Evolutionary conservation across 1,140 invertebrate genomes (phyloP).

Genomic region (Parasteatoda tepidariorum): DNA sequence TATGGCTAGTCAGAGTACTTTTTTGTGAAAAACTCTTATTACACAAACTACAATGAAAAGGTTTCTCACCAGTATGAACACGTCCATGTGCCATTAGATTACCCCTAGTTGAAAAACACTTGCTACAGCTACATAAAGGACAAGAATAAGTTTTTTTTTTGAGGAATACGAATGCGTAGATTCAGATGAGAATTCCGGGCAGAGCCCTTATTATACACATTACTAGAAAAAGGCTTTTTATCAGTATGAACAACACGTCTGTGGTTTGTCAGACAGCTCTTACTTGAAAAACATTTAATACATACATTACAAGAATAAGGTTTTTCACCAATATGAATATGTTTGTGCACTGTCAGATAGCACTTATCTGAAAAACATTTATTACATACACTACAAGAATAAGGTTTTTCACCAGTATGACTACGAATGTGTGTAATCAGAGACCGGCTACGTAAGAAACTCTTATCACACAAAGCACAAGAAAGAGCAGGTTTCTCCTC

Average conservation of each 20-base stretch:
- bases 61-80: no score
- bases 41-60: no score
- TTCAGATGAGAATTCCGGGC: slow-evolving; percentile 74
- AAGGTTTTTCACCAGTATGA: no score
- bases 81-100: no score
- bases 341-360: slow-evolving; percentile 67
- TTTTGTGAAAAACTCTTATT: no score
- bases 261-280: slow-evolving; percentile 85
- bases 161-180: slow-evolving; percentile 71
- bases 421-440: no score
- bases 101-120: no score
- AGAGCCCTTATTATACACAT: slow-evolving; percentile 70
- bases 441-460: no score
- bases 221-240: slow-evolving; percentile 67
- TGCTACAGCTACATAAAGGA: not conserved
- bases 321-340: slow-evolving; percentile 68
- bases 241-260: slow-evolving; percentile 67
- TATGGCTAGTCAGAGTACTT: no score
- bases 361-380: slow-evolving; percentile 13
- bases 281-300: slow-evolving; percentile 67
- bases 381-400: no score
- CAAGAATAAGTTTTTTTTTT: slow-evolving; percentile 10
- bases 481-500: no score
- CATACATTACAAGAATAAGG: slow-evolving; percentile 68
- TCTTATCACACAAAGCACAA: no score